Evolutionary conservation across 2,797 vertebrate genomes (phyloP).

Genomic region (Enoplosus armatus): DNA sequence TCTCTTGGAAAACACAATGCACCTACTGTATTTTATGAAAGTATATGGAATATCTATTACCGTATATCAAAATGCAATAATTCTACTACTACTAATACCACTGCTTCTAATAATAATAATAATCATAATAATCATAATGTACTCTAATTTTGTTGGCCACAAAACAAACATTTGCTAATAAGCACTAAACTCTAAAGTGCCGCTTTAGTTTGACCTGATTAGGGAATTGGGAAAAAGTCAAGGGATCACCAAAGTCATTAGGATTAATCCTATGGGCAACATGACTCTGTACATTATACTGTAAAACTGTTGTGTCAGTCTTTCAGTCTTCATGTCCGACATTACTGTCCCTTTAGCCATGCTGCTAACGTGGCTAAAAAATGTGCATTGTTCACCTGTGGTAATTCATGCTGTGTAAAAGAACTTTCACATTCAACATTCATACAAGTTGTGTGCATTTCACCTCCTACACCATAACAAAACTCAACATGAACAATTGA

Average conservation of each 20-base stretch:
- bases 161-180: not conserved
- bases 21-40: not conserved
- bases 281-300: not conserved
- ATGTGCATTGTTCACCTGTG: not conserved
- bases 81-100: not conserved
- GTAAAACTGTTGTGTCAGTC: no score
- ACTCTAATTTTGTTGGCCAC: not conserved
- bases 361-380: not conserved
- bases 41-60: not conserved
- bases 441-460: not conserved
- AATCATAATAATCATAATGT: not conserved
- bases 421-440: not conserved
- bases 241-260: not conserved
- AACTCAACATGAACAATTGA: constrained; percentile 44
- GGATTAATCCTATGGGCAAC: not conserved
- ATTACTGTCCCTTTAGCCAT: not conserved
- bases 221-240: no score
- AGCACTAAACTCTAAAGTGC: not conserved
- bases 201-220: no score
- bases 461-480: not conserved
- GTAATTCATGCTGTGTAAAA: not conserved
- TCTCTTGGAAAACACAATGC: not conserved
- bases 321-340: no score
- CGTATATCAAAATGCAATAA: not conserved
- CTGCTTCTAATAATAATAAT: no score